phyloP scores from a whole-genome alignment of 2,113 vertebrate species.

The Perca flavescens region DNA sequence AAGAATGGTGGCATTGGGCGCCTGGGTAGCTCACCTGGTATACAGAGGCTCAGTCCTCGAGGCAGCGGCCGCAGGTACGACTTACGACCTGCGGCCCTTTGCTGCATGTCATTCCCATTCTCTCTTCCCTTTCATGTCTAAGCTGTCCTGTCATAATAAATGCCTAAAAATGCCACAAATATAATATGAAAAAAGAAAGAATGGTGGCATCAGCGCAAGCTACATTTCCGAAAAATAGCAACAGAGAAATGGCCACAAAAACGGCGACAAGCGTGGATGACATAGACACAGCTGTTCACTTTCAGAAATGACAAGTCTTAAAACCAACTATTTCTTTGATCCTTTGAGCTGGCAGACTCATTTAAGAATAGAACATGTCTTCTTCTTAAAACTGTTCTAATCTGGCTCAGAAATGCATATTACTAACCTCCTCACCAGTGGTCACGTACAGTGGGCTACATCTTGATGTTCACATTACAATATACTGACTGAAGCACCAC shows the following conservation, averaged over 20 bases:
- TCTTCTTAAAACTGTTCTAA: background rate
- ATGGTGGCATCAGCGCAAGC: background rate
- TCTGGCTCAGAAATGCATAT: background rate
- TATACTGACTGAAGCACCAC: conserved; percentile 2
- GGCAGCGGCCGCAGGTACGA: no score
- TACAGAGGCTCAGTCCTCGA: no score
- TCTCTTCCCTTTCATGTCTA: no score
- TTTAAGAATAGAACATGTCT: background rate
- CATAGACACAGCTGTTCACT: background rate
- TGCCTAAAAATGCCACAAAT: no score
- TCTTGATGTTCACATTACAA: conserved; percentile 28
- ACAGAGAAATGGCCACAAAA: background rate
- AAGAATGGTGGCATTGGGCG: no score
- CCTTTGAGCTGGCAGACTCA: background rate
- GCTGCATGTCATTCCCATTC: no score
- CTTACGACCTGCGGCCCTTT: no score
- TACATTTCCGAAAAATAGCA: background rate
- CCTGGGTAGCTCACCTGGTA: no score
- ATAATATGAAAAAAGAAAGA: no score
- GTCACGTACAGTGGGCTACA: background rate
- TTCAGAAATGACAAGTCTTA: background rate
- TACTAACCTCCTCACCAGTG: background rate
- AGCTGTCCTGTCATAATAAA: no score
- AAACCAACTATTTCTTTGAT: background rate
- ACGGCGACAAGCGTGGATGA: background rate